Evolutionary conservation across 2,797 vertebrate species (phyloP).

Genomic region (Serranus cabrilla): DNA sequence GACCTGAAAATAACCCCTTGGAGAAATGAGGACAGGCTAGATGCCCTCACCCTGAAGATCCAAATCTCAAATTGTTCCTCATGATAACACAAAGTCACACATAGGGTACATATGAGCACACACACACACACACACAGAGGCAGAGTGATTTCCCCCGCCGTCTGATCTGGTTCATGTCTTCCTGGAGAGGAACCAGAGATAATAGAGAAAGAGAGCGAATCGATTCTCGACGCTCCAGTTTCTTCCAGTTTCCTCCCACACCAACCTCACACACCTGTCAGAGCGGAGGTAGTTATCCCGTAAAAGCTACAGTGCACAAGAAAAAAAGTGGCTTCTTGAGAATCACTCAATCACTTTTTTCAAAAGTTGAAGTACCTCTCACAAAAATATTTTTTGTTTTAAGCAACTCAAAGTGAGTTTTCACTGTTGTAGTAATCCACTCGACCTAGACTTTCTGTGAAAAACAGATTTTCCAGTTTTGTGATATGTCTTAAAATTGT

Average conservation of each 20-base stretch:
- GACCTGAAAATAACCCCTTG: constrained; percentile 31
- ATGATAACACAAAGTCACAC: background rate
- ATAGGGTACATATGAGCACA: constrained; percentile 13
- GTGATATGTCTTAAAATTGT: background rate
- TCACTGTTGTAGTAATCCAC: background rate
- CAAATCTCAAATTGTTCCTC: constrained; percentile 8
- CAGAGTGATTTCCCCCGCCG: constrained; percentile 74
- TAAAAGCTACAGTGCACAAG: constrained; percentile 16
- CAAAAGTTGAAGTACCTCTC: background rate
- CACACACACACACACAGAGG: constrained; percentile 37
- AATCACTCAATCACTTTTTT: background rate
- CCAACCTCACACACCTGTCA: constrained; percentile 61
- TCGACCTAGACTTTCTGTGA: background rate
- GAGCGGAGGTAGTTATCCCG: constrained; percentile 37
- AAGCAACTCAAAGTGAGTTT: background rate
- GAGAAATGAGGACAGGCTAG: constrained; percentile 27
- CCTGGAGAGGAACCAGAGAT: constrained; percentile 70
- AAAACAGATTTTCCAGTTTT: constrained; percentile 3
- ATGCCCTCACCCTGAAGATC: constrained; percentile 27
- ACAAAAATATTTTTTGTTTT: background rate
- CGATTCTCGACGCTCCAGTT: constrained; percentile 69
- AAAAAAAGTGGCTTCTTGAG: background rate
- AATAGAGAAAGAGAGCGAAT: constrained; percentile 67
- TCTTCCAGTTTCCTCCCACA: constrained; percentile 67
- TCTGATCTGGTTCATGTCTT: constrained; percentile 83